These are phyloP conservation scores for Pseudobourletiella spinata DNA, from an alignment of 1,140 invertebrate species.

Conservation along the genomic window DNA sequence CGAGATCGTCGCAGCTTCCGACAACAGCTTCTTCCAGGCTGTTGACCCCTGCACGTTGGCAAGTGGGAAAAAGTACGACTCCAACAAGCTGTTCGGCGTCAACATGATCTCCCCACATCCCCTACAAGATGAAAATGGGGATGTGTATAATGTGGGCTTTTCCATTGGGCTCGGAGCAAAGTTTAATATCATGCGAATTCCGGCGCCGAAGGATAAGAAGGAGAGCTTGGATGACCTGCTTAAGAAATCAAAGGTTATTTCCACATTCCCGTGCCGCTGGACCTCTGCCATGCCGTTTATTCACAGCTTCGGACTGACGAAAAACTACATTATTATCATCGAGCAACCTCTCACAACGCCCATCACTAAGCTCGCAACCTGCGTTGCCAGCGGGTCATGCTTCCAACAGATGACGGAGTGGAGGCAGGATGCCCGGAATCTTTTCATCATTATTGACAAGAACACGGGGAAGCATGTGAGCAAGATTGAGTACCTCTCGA, in stretches of 20 bases:
- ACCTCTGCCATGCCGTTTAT: slow-evolving; percentile 11
- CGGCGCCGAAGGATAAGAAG: slow-evolving; percentile 9
- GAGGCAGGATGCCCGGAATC: slow-evolving; percentile 38
- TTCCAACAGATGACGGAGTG: slow-evolving; percentile 40
- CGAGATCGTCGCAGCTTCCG: slow-evolving; percentile 24
- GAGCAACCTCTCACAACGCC: slow-evolving; percentile 42
- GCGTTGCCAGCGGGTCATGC: slow-evolving; percentile 9
- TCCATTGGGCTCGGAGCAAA: slow-evolving; percentile 21
- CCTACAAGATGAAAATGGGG: slow-evolving; percentile 14
- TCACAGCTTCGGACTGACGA: slow-evolving; percentile 50
- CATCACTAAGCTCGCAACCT: slow-evolving; percentile 10
- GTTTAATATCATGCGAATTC: slow-evolving; percentile 24
- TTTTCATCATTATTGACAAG: slow-evolving; percentile 44
- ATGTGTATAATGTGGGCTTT: slow-evolving; percentile 19
- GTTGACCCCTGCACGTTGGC: slow-evolving; percentile 8
- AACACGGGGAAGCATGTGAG: slow-evolving; percentile 41
- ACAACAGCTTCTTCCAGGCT: slow-evolving; percentile 20
- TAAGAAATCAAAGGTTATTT: slow-evolving; percentile 17
- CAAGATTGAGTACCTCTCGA: slow-evolving; percentile 39
- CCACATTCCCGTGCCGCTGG: slow-evolving; percentile 7
- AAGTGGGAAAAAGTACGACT: slow-evolving; percentile 15
- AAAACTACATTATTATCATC: slow-evolving; percentile 47
- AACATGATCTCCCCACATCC: slow-evolving; percentile 23
- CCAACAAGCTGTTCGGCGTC: slow-evolving; percentile 24
- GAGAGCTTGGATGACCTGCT: slow-evolving; percentile 12